phyloP scores from a whole-genome alignment of 1,140 invertebrate genomes.

The Tetragnatha versicolor region DNA sequence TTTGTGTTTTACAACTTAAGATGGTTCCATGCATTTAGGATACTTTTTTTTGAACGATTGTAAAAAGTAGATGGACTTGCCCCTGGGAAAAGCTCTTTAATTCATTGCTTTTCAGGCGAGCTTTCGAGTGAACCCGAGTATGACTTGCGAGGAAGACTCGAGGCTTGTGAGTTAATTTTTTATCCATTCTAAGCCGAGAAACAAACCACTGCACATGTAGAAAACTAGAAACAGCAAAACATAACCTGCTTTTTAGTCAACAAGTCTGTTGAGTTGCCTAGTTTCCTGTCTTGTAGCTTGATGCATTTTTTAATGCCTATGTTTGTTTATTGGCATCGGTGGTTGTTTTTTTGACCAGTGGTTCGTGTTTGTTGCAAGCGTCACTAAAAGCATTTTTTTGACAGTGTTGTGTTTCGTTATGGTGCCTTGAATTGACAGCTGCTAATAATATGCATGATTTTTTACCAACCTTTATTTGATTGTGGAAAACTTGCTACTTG shows the following conservation, averaged over 20 bases:
- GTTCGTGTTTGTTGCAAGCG: constrained; percentile 47
- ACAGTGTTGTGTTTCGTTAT: constrained; percentile 30
- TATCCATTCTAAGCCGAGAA: constrained; percentile 45
- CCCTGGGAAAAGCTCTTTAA: constrained; percentile 49
- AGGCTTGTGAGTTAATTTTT: constrained; percentile 50
- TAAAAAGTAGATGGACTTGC: no score
- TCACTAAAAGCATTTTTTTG: constrained; percentile 20
- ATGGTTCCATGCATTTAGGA: no score
- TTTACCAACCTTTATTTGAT: not conserved
- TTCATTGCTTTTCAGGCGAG: constrained; percentile 51
- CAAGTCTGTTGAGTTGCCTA: constrained; percentile 47
- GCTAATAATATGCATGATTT: constrained; percentile 42
- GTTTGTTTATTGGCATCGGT: not conserved
- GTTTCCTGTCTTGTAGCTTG: constrained; percentile 46
- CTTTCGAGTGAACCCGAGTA: constrained; percentile 41
- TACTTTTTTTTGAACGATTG: no score
- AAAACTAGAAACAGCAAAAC: constrained; percentile 46
- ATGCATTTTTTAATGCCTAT: constrained; percentile 18
- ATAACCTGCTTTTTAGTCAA: constrained; percentile 45
- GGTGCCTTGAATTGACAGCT: constrained; percentile 47
- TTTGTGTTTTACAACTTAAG: no score
- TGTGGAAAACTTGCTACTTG: not conserved
- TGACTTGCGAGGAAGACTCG: constrained; percentile 39
- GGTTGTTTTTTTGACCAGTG: constrained; percentile 21
- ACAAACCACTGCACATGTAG: constrained; percentile 47